Percentiles rank a stretch among this genome's conserved stretches.
phyloP scores from a whole-genome alignment of 2,888 invertebrate species.

The Himalopsyche anomala region DNA sequence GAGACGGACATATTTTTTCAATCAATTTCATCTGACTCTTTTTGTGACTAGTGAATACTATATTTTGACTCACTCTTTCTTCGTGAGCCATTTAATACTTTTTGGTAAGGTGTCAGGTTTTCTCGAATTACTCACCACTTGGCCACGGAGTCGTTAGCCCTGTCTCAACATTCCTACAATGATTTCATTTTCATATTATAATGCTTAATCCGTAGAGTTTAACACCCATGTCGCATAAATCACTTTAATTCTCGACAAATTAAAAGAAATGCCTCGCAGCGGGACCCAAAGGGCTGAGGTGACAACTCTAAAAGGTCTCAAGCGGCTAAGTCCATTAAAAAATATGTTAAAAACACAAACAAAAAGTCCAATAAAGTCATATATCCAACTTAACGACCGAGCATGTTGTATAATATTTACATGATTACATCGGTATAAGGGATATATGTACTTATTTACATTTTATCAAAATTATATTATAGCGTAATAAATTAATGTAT shows the following conservation, averaged over 20 bases:
- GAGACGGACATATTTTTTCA: no score
- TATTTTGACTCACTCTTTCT: no score
- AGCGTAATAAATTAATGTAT: no score
- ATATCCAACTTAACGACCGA: constrained; percentile 52
- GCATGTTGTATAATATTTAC: constrained; percentile 45
- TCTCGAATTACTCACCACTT: no score
- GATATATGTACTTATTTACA: background rate
- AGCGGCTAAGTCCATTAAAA: constrained; percentile 52
- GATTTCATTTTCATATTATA: background rate
- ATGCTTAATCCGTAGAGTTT: background rate
- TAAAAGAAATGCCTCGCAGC: constrained; percentile 11
- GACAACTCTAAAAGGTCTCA: constrained; percentile 50
- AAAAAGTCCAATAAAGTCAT: constrained; percentile 59
- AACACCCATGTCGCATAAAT: constrained; percentile 34
- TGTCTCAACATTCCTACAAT: background rate
- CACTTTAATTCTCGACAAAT: constrained; percentile 31
- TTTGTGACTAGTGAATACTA: no score
- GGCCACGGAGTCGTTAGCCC: background rate
- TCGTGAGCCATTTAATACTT: no score
- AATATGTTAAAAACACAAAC: constrained; percentile 45
- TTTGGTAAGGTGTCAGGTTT: no score
- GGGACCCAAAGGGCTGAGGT: constrained; percentile 28
- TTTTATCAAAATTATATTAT: background rate
- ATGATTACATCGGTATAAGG: background rate
- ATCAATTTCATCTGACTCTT: no score